A percentile compares a stretch with the other conserved stretches of the same genome.
These are phyloP conservation scores for Scophthalmus maximus DNA, from an alignment of 2,113 vertebrate genomes.

Conservation along the genomic window DNA sequence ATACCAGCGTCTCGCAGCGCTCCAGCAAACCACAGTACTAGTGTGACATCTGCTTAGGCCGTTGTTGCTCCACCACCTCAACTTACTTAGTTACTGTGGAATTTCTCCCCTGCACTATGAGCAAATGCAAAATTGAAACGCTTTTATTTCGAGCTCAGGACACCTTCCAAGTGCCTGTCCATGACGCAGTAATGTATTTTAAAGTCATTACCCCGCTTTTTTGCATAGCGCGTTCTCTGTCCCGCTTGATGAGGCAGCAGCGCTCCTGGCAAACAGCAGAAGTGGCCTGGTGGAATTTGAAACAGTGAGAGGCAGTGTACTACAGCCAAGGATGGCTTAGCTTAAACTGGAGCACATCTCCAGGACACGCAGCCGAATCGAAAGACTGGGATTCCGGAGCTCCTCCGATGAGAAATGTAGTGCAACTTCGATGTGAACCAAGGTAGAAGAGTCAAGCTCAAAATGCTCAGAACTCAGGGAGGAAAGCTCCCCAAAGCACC, in stretches of 20 bases:
- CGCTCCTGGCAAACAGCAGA: slow-evolving; percentile 53
- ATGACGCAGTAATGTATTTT: slow-evolving; percentile 69
- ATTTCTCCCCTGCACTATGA: slow-evolving; percentile 68
- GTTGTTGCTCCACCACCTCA: slow-evolving; percentile 69
- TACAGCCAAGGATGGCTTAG: slow-evolving; percentile 50
- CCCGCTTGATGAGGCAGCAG: slow-evolving; percentile 54
- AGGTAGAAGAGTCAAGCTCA: not conserved
- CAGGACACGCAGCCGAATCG: slow-evolving; percentile 45
- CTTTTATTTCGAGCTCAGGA: slow-evolving; percentile 80
- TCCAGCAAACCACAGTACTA: slow-evolving; percentile 67
- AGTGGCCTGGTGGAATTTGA: slow-evolving; percentile 55
- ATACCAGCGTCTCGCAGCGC: slow-evolving; percentile 60
- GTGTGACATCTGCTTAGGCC: slow-evolving; percentile 82
- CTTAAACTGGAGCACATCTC: slow-evolving; percentile 39
- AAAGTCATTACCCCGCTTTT: slow-evolving; percentile 71
- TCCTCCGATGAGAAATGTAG: slow-evolving; percentile 37
- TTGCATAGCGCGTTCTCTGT: slow-evolving; percentile 65
- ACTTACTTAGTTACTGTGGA: slow-evolving; percentile 78
- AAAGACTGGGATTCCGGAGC: slow-evolving; percentile 38
- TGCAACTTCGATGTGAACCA: slow-evolving; percentile 21
- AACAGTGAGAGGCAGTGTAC: slow-evolving; percentile 48
- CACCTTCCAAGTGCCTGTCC: slow-evolving; percentile 69
- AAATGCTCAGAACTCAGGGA: slow-evolving; percentile 2
- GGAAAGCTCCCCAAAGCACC: slow-evolving; percentile 11
- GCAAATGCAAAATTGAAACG: slow-evolving; percentile 74